phyloP scores from a whole-genome alignment of 2,797 vertebrate genomes.

The Alfaro cultratus region DNA sequence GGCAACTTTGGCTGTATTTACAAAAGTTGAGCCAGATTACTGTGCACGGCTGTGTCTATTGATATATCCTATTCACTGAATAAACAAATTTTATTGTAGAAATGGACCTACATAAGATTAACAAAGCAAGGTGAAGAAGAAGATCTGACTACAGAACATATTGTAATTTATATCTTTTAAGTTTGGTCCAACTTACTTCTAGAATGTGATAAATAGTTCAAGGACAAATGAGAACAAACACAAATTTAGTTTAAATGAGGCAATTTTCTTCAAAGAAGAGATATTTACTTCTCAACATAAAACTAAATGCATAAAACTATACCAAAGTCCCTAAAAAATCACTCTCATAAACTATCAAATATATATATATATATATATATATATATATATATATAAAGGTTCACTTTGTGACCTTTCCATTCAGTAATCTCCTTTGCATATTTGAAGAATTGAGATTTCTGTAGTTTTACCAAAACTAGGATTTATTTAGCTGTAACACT shows the following conservation, averaged over 20 bases:
- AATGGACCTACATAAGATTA: slow-evolving; percentile 28
- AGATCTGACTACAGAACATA: slow-evolving; percentile 16
- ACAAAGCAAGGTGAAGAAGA: not conserved
- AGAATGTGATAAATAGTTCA: slow-evolving; percentile 2
- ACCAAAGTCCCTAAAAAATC: not conserved
- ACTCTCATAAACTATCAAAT: not conserved
- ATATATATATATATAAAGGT: not conserved
- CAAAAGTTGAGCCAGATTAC: slow-evolving; percentile 64
- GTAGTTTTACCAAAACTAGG: not conserved
- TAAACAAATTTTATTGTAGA: slow-evolving; percentile 11
- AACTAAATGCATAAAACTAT: not conserved
- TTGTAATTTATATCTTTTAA: not conserved
- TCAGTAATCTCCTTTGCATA: not conserved
- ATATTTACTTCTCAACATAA: not conserved
- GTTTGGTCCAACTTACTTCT: slow-evolving; percentile 7
- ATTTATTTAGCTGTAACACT: not conserved
- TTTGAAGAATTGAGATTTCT: not conserved
- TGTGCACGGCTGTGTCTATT: slow-evolving; percentile 23
- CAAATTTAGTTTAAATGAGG: not conserved
- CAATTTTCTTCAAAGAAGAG: not conserved
- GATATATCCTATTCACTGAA: slow-evolving; percentile 14
- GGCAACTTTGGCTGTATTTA: slow-evolving; percentile 54
- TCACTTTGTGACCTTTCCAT: not conserved
- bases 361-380: no score
- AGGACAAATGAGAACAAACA: slow-evolving; percentile 6